Evolutionary conservation across 2,888 invertebrate genomes (phyloP).

Genomic region (Periphyllus acericola): DNA sequence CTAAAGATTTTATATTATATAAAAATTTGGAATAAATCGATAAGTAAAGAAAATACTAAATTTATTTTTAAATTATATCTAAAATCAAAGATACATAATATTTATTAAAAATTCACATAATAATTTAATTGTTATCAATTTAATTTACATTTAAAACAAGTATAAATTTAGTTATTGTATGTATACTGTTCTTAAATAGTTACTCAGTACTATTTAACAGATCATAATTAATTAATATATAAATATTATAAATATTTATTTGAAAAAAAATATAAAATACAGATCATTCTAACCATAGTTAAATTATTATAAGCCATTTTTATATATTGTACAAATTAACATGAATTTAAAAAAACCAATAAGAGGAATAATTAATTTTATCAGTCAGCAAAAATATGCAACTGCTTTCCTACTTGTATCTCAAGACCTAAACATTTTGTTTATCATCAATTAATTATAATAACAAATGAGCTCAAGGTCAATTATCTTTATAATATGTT

Average conservation of each 20-base stretch:
- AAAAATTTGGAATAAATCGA: background rate
- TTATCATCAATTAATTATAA: slow-evolving; percentile 36
- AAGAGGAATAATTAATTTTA: background rate
- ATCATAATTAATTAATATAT: too few species aligned
- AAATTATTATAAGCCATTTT: background rate
- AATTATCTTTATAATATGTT: slow-evolving; percentile 3
- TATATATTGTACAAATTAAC: background rate
- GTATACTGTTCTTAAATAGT: too few species aligned
- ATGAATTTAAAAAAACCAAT: background rate
- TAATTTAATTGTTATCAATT: too few species aligned
- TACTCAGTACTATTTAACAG: too few species aligned
- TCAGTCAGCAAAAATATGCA: too few species aligned
- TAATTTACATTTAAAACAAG: too few species aligned
- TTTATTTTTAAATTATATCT: too few species aligned
- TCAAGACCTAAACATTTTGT: background rate
- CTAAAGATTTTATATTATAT: too few species aligned
- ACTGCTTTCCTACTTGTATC: background rate
- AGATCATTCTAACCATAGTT: background rate
- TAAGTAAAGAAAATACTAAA: too few species aligned
- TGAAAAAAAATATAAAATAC: background rate
- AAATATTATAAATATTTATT: too few species aligned
- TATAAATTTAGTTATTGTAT: too few species aligned
- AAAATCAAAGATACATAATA: too few species aligned
- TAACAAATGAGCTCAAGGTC: slow-evolving; percentile 34
- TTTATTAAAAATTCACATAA: background rate